A percentile compares a stretch with the other conserved stretches of the same genome.
phyloP scores from a whole-genome alignment of 2,113 vertebrate species.

The Agapornis roseicollis region DNA sequence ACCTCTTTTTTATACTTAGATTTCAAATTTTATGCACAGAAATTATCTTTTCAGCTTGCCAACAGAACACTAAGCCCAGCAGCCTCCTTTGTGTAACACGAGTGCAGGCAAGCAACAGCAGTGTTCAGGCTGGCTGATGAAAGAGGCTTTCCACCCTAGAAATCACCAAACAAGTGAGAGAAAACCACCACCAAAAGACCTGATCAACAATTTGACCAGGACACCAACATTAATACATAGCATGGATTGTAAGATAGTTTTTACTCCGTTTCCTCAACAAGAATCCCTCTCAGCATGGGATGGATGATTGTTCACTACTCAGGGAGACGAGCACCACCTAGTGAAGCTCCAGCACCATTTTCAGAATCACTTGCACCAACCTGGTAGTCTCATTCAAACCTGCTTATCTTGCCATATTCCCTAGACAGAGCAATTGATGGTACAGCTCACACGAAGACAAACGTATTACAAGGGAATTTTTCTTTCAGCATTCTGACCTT shows the following conservation, averaged over 20 bases:
- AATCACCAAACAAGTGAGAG: not conserved
- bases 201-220: not conserved
- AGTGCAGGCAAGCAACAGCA: not conserved
- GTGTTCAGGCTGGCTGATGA: not conserved
- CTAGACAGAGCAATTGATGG: not conserved
- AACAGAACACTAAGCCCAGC: not conserved
- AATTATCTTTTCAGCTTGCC: not conserved
- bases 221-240: not conserved
- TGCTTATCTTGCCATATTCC: accelerated
- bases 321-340: constrained; percentile 12
- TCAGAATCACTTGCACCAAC: not conserved
- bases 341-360: not conserved
- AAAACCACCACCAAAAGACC: not conserved
- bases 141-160: not conserved
- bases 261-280: not conserved
- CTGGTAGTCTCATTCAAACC: accelerated
- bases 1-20: not conserved
- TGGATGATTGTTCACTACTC: not conserved
- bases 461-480: not conserved
- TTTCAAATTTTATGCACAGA: not conserved
- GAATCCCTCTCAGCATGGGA: no score
- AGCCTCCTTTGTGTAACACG: accelerated
- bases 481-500: not conserved
- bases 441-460: not conserved
- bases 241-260: not conserved